These are phyloP conservation scores for Crotalus horridus DNA, from an alignment of 2,113 vertebrate species.

Conservation along the genomic window DNA sequence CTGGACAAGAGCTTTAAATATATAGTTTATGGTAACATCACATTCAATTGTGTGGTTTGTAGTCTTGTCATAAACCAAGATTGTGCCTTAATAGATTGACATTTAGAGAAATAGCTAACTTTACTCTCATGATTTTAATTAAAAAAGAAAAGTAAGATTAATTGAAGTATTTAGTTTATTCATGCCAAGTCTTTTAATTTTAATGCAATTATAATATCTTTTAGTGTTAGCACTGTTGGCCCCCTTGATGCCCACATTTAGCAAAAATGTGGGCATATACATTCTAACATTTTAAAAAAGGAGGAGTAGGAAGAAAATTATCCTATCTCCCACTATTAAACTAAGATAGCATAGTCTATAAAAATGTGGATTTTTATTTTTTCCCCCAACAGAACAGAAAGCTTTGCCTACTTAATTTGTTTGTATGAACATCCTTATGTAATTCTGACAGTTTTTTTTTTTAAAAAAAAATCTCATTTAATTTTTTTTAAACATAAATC, in stretches of 20 bases:
- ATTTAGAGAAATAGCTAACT: background rate
- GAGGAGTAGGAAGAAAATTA: background rate
- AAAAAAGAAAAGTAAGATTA: background rate
- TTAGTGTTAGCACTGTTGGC: background rate
- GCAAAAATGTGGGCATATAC: background rate
- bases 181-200: background rate
- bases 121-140: background rate
- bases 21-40: background rate
- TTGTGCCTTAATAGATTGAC: background rate
- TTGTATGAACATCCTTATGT: rapidly evolving
- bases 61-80: background rate
- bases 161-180: background rate
- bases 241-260: background rate
- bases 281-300: background rate
- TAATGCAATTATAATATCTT: background rate
- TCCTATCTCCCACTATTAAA: background rate
- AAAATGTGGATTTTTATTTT: background rate
- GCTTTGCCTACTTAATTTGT: background rate
- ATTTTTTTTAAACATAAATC: background rate
- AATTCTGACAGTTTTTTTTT: background rate
- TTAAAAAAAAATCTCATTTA: background rate
- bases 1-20: background rate
- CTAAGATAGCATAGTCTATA: background rate
- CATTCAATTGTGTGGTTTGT: background rate
- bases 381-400: background rate